Percentiles rank a stretch among this genome's conserved stretches.
phyloP scores from a whole-genome alignment of 2,888 invertebrate genomes.

The Rhagonycha lutea region DNA sequence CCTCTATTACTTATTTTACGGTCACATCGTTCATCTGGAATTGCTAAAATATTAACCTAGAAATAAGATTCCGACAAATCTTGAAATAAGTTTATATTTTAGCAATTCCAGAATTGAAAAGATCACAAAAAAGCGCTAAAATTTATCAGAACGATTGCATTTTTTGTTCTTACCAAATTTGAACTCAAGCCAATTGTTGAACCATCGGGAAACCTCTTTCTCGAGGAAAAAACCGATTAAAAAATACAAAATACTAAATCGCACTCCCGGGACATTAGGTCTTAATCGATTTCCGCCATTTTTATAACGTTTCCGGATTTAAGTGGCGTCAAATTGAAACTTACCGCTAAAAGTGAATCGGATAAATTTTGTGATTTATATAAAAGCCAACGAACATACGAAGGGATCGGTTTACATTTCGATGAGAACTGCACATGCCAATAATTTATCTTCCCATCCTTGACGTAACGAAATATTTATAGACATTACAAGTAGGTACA shows the following conservation, averaged over 20 bases:
- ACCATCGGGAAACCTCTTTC: not conserved
- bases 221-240: not conserved
- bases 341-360: not conserved
- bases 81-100: too few relatives aligned
- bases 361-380: not conserved
- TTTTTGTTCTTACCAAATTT: too few relatives aligned
- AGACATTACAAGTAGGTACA: not conserved
- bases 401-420: not conserved
- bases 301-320: not conserved
- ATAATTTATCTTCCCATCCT: not conserved
- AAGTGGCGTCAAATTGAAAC: not conserved
- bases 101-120: too few relatives aligned
- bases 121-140: too few relatives aligned
- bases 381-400: not conserved
- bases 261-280: not conserved
- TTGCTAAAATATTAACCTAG: too few relatives aligned
- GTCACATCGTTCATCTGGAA: too few relatives aligned
- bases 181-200: too few relatives aligned
- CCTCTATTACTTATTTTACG: too few relatives aligned
- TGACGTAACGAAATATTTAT: slow-evolving; percentile 1
- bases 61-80: too few relatives aligned
- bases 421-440: not conserved
- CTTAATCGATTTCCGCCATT: not conserved
- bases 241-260: not conserved
- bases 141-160: too few relatives aligned